Base-by-base conservation (phyloP, 1,140 invertebrate genomes). In the Drosophila triauraria region DNA sequence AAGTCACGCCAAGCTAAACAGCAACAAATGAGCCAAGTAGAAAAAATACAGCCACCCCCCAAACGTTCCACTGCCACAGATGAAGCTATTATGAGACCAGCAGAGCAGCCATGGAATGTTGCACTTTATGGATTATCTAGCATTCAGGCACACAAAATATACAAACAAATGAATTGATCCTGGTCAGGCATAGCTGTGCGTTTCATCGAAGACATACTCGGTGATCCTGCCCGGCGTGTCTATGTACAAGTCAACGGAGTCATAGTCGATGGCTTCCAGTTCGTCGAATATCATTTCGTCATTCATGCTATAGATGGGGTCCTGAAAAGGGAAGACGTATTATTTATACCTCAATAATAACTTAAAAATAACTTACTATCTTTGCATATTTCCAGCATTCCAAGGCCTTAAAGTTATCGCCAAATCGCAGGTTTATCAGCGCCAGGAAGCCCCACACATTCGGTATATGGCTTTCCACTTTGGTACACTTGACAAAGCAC, bases 381-480 rank as follows among this genome's bases (percentile, higher is more conserved):
- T 67, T 72, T 6, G 91, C 90, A 50, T 92, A 85, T 61, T 91
- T 91, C 91, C 91, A 92, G 53, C 85, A 92, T 13, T 80, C 68
- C 9, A 92, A 7, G 1, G 91, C 91, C 54, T 72, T 80, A 17
- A 62, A 64, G 59, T 76, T 91, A 0, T 91, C 44, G 9, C 76
- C 72, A 7, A 71, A 12, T 20, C 69, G 75, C 1, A 92, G 59
- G 57, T 92, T 87, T n/a, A 91, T 68, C 2, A 92, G 30, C 0
- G 91, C 91, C 44, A 92, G 46, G 51, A 80, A 91, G 0, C 62
- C 90, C 90, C 91, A 92, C 17, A 75, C 56, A 51, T 85, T 78
- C 2, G 91, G 91, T 17, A 92, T n/a, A 75, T 91, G 86, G 38
- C 47, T 50, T 1, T 53, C 51, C 38, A 40, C 27, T 1, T 23